Evolutionary conservation across 2,113 vertebrate genomes (phyloP).

Genomic region (Balaeniceps rex): DNA sequence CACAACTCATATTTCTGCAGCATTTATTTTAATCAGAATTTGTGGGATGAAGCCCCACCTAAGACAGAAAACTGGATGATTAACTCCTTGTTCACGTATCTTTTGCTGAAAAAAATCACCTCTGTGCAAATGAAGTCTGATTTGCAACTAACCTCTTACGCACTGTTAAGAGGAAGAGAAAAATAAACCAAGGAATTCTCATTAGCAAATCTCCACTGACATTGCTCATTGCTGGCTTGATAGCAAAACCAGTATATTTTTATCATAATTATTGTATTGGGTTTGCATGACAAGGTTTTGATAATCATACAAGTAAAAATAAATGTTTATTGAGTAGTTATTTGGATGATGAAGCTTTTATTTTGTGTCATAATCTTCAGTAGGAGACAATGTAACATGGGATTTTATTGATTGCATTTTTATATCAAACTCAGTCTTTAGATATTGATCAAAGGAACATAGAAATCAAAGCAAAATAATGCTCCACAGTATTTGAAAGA

Average conservation of each 20-base stretch:
- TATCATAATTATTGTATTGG: background rate
- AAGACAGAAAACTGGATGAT: background rate
- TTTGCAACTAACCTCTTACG: background rate
- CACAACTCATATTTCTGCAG: background rate
- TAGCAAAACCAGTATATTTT: background rate
- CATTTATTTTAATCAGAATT: background rate
- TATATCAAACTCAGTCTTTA: background rate
- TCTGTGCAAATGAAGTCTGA: background rate
- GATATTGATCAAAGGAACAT: background rate
- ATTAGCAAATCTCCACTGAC: background rate
- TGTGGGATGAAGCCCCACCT: background rate
- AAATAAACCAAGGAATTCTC: background rate
- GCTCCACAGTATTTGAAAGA: background rate
- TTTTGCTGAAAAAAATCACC: background rate
- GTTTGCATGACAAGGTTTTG: background rate
- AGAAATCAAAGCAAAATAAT: background rate
- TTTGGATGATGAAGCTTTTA: background rate
- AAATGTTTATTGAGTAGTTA: background rate
- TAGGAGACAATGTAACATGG: background rate
- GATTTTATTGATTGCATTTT: background rate
- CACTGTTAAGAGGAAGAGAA: background rate
- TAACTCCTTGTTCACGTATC: background rate
- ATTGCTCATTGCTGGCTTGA: background rate
- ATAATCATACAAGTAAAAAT: background rate
- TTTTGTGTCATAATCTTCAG: background rate